Conservation (phyloP, 1,140 invertebrate species). For the Papilio helenus region DNA sequence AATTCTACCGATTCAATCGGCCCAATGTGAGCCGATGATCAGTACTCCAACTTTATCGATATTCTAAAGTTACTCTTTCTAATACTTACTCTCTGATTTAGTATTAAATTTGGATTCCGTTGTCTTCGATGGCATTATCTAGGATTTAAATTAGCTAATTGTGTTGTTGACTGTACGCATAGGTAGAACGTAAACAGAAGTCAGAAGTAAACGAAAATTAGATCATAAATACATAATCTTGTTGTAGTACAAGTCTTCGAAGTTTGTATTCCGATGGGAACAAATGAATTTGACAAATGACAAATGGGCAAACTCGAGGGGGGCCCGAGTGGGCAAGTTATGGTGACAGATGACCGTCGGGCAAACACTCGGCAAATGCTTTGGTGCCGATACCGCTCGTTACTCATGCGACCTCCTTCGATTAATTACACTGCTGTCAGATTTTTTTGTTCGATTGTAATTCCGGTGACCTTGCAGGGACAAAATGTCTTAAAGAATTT, state of each 20-base stretch:
- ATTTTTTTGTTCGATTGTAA: slow-evolving; percentile 34
- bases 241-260: not conserved
- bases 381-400: slow-evolving; percentile 39
- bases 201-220: not conserved
- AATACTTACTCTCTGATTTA: no score
- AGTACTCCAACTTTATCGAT: no score
- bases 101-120: no score
- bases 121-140: no score
- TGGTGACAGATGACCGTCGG: slow-evolving; percentile 36
- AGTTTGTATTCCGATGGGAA: slow-evolving; percentile 27
- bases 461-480: slow-evolving; percentile 1
- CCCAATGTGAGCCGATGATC: no score
- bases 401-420: slow-evolving; percentile 31
- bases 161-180: not conserved
- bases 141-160: no score
- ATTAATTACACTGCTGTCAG: slow-evolving; percentile 38
- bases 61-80: no score
- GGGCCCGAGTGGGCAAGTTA: slow-evolving; percentile 27
- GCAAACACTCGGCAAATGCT: slow-evolving; percentile 39
- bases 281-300: slow-evolving; percentile 39
- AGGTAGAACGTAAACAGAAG: not conserved
- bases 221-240: slow-evolving; percentile 1
- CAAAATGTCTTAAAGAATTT: not conserved
- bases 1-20: no score
- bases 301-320: slow-evolving; percentile 30